These are phyloP conservation scores for Acrocephalus scirpaceus DNA, from an alignment of 2,797 vertebrate genomes.

Conservation along the genomic window DNA sequence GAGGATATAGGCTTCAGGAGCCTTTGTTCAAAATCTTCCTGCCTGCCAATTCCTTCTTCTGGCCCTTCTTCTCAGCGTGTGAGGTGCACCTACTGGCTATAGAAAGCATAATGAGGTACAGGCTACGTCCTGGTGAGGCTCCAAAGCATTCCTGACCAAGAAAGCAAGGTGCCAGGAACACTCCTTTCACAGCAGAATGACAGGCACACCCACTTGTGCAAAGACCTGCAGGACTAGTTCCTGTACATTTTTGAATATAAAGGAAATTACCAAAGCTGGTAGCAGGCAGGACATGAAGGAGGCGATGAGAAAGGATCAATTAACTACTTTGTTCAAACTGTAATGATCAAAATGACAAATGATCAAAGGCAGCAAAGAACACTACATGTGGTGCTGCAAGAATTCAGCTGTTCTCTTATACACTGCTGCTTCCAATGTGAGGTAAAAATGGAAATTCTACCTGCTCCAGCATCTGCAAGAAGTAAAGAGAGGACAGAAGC, in stretches of 20 bases:
- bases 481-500: neutral
- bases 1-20: neutral
- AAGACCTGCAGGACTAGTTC: neutral
- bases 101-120: neutral
- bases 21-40: neutral
- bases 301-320: constrained; percentile 50
- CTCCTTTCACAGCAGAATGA: neutral
- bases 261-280: neutral
- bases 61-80: neutral
- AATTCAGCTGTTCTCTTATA: constrained; percentile 5
- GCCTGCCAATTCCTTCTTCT: neutral
- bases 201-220: neutral
- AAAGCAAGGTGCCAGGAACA: neutral
- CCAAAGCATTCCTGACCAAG: neutral
- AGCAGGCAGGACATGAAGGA: neutral
- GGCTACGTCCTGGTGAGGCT: neutral
- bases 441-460: constrained; percentile 1
- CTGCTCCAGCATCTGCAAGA: neutral
- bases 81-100: neutral
- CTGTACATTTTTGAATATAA: neutral
- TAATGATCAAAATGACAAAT: constrained; percentile 53
- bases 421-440: constrained; percentile 1
- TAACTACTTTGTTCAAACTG: constrained; percentile 33
- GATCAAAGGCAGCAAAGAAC: constrained; percentile 53
- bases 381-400: neutral